Evolutionary conservation across 2,888 invertebrate species (phyloP), one percentile per base, ranked within the genome.

Genomic region (Andrena flavipes): DNA sequence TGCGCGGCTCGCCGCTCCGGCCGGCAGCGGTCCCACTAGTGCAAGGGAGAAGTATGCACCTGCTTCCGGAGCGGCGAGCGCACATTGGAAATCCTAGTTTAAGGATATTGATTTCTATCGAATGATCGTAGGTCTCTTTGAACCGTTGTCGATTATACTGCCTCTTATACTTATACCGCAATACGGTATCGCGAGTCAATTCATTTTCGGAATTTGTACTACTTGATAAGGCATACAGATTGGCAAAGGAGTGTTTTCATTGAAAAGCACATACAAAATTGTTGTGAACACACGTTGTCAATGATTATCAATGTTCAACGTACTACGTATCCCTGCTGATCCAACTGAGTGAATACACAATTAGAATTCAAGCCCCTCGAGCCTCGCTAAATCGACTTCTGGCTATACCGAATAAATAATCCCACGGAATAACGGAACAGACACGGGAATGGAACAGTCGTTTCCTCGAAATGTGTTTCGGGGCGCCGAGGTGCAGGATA

Each of bases 141-240:
- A 13, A 13, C 4, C 13, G 42, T 13, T 42, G 4, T 42, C 42
- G 13, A 42, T 42, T 13, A 42, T 13, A 42, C 1, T 42, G 42
- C 4, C 42, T 2, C 13, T 42, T n/a, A n/a, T n/a, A n/a, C n/a
- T n/a, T n/a, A n/a, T n/a, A n/a, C n/a, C n/a, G n/a, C n/a, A n/a
- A 64, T 59, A 69, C 10, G 1, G 20, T 69, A 64, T 79, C 77
- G 35, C 3, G 3, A 16, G 33, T 65, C 59, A 6, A 10, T 63
- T 64, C 23, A 64, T 78, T 30, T 49, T 0, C n/a, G 10, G 2
- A 16, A 42, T 51, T 42, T 23, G 0, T 26, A 42, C 16, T 29
- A 26, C 23, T 30, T 0, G 79, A 56, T 59, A 63, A 78, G 33
- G 48, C 54, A 20, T 3, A 2, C 6, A 30, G 16, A n/a, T 16